A percentile compares a stretch with the other conserved stretches of the same genome.
Conservation (phyloP, 2,888 invertebrate genomes). For the Cheilosia vernalis region DNA sequence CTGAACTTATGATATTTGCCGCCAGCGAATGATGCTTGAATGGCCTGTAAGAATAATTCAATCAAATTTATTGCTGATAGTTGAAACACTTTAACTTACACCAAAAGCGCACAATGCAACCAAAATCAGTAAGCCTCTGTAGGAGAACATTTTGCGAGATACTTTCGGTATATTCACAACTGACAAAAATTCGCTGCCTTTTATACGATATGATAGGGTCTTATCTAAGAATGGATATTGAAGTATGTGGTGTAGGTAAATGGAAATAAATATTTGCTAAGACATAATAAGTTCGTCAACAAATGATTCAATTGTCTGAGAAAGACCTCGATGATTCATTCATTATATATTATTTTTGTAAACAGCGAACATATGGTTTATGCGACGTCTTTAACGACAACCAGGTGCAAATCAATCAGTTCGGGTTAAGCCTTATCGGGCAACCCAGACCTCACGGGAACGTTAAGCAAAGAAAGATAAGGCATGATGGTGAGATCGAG, state of each 20-base stretch:
- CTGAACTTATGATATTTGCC: background rate
- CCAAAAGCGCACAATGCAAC: constrained; percentile 58
- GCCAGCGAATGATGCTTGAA: constrained; percentile 37
- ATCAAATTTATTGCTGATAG: background rate
- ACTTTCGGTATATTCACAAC: background rate
- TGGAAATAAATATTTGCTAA: constrained; percentile 49
- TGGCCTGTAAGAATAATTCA: constrained; percentile 7
- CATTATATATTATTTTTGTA: background rate
- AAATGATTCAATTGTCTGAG: constrained; percentile 40
- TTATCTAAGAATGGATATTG: constrained; percentile 32
- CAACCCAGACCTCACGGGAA: too few relatives aligned
- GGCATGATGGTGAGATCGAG: too few relatives aligned
- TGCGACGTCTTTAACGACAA: too few relatives aligned
- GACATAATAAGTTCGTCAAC: constrained; percentile 11
- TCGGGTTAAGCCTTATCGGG: too few relatives aligned
- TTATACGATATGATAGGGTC: constrained; percentile 34
- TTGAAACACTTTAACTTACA: constrained; percentile 10
- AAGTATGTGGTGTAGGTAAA: constrained; percentile 4
- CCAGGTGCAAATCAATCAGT: too few relatives aligned
- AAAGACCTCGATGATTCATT: background rate
- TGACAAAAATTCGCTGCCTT: constrained; percentile 14
- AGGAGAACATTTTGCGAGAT: constrained; percentile 45
- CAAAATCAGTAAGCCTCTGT: constrained; percentile 44
- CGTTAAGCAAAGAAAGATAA: too few relatives aligned
- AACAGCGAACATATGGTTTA: background rate